Percentiles rank a stretch among this genome's conserved stretches.
Conservation (phyloP, 1,140 invertebrate genomes). For the Drosophila simulans region DNA sequence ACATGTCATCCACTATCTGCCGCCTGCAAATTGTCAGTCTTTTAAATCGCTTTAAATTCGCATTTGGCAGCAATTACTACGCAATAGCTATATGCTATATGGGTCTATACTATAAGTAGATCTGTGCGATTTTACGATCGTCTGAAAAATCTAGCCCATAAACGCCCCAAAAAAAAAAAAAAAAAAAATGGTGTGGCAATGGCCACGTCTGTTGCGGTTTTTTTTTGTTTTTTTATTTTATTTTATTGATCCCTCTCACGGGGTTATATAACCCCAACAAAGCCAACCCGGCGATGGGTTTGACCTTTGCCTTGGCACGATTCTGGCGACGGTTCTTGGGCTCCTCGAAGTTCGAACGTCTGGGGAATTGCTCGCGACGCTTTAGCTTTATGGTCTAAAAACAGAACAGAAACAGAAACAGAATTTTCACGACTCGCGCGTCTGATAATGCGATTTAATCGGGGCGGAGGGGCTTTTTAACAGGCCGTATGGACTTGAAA, state of each 20-base stretch:
- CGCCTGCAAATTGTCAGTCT: constrained; percentile 5
- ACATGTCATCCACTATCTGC: not conserved
- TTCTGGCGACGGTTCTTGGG: constrained; percentile 28
- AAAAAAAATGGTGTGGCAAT: constrained; percentile 22
- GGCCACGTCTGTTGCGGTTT: constrained; percentile 37
- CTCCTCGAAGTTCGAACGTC: constrained; percentile 3
- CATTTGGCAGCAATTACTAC: constrained; percentile 33
- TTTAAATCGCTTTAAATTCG: constrained; percentile 23
- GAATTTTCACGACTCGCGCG: constrained; percentile 31
- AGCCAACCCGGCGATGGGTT: not conserved
- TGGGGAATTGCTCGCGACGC: constrained; percentile 34
- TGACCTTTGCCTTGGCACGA: constrained; percentile 60
- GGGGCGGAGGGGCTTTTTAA: constrained; percentile 21
- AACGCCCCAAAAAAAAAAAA: constrained; percentile 3
- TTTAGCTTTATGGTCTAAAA: constrained; percentile 37
- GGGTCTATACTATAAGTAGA: constrained; percentile 7
- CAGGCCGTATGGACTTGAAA: constrained; percentile 49
- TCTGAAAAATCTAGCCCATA: constrained; percentile 43
- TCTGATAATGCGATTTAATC: constrained; percentile 60
- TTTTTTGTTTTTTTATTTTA: no score
- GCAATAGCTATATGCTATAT: constrained; percentile 10
- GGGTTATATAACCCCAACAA: constrained; percentile 25
- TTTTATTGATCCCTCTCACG: constrained; percentile 37
- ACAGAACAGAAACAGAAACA: not conserved
- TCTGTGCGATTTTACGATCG: constrained; percentile 43